A percentile compares a stretch with the other conserved stretches of the same genome.
phyloP scores from a whole-genome alignment of 2,888 invertebrate species.

The Troilus luridus region DNA sequence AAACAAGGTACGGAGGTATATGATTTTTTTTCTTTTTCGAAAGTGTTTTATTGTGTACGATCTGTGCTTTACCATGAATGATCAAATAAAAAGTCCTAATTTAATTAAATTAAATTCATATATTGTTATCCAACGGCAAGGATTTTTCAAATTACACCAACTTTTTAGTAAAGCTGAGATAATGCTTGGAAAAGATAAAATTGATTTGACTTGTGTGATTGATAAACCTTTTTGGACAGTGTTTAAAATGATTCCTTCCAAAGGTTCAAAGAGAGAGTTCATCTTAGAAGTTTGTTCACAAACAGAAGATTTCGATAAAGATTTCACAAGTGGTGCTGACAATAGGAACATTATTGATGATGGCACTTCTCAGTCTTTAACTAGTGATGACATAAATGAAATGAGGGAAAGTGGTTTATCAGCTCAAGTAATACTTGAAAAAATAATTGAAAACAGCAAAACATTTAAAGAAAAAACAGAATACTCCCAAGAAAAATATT shows the following conservation, averaged over 20 bases:
- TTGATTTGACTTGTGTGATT: conserved; percentile 78
- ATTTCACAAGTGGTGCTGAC: conserved; percentile 79
- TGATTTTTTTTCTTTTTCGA: background rate
- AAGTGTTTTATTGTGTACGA: background rate
- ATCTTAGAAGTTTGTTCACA: conserved; percentile 71
- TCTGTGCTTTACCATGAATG: background rate
- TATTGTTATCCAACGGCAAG: conserved; percentile 83
- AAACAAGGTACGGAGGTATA: background rate
- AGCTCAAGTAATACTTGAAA: conserved; percentile 87
- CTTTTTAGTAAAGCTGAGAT: conserved; percentile 76
- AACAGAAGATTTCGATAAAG: conserved; percentile 75
- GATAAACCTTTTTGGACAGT: conserved; percentile 81
- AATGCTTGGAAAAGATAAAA: conserved; percentile 78
- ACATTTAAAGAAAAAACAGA: conserved; percentile 93
- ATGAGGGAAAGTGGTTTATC: conserved; percentile 83
- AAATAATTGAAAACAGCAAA: conserved; percentile 90
- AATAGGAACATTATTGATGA: conserved; percentile 88
- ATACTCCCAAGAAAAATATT: conserved; percentile 93
- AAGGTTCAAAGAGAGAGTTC: conserved; percentile 72
- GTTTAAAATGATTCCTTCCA: conserved; percentile 79
- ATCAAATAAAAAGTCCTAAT: conserved; percentile 63
- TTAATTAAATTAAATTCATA: conserved; percentile 79
- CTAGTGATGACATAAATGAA: conserved; percentile 85
- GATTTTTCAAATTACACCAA: conserved; percentile 83
- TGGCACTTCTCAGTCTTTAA: conserved; percentile 85